Percentiles rank a stretch among this genome's conserved stretches.
Conservation (phyloP, 2,797 vertebrate genomes). For the Synanceia verrucosa region DNA sequence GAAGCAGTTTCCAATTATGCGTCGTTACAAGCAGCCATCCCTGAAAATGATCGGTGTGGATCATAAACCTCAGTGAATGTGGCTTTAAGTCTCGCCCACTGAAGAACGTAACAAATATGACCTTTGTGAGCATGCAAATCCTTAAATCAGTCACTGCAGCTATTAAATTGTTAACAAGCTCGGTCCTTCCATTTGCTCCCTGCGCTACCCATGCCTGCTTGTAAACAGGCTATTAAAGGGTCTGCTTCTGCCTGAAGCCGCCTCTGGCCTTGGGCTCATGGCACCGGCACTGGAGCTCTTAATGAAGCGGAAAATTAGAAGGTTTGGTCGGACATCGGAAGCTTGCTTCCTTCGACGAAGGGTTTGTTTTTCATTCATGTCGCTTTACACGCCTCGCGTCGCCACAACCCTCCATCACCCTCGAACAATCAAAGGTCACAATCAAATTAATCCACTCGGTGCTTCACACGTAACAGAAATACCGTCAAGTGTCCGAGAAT, state of each 20-base stretch:
- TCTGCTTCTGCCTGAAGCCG: constrained; percentile 69
- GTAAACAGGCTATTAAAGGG: constrained; percentile 82
- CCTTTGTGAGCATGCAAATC: constrained; percentile 76
- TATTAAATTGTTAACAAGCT: constrained; percentile 80
- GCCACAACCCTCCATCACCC: constrained; percentile 10
- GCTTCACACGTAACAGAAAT: constrained; percentile 27
- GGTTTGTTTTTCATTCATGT: constrained; percentile 61
- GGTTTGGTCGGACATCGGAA: constrained; percentile 71
- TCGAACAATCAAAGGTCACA: constrained; percentile 50
- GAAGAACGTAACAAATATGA: constrained; percentile 75
- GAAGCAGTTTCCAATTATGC: constrained; percentile 68
- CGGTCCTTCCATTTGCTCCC: constrained; percentile 71
- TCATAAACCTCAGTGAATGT: constrained; percentile 69
- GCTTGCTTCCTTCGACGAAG: constrained; percentile 69
- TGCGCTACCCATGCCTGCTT: constrained; percentile 57
- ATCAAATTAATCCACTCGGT: constrained; percentile 44
- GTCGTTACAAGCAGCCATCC: constrained; percentile 70
- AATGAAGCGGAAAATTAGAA: constrained; percentile 85
- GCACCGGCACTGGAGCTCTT: constrained; percentile 73
- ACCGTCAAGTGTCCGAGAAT: constrained; percentile 26
- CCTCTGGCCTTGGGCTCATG: constrained; percentile 72
- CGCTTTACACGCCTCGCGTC: constrained; percentile 14
- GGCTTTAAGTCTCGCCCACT: constrained; percentile 62
- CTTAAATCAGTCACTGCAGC: constrained; percentile 73
- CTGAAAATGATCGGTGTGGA: constrained; percentile 69